Evolutionary conservation across 2,888 invertebrate genomes (phyloP).

Genomic region (Agriopis marginaria): DNA sequence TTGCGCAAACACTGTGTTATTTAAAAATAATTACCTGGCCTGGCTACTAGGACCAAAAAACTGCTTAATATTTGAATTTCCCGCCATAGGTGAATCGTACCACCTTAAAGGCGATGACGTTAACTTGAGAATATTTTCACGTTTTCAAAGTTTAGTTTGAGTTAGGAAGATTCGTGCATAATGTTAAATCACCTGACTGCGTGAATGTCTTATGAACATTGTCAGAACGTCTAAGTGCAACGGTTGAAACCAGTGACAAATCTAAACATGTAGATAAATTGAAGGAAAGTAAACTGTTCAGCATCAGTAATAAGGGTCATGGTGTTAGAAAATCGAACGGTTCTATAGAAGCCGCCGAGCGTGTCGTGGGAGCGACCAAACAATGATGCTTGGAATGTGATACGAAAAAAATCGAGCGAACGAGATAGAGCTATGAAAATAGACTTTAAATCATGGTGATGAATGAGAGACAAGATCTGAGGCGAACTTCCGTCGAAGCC

Average conservation of each 20-base stretch:
- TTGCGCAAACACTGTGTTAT: no score
- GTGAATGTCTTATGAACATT: conserved; percentile 33
- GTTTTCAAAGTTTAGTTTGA: background rate
- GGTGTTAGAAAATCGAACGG: conserved; percentile 43
- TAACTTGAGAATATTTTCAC: conserved; percentile 8
- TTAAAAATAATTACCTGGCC: no score
- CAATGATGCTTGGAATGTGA: conserved; percentile 79
- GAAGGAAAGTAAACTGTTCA: conserved; percentile 46
- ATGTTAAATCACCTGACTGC: conserved; percentile 31
- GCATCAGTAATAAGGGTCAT: conserved; percentile 52
- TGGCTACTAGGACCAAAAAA: no score
- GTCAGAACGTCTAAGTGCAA: conserved; percentile 40
- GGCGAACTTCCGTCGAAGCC: conserved; percentile 65
- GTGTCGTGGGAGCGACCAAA: conserved; percentile 76
- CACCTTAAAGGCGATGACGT: background rate
- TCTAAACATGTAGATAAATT: conserved; percentile 5
- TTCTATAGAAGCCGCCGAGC: conserved; percentile 59
- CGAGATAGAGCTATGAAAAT: conserved; percentile 47
- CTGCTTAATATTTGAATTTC: no score
- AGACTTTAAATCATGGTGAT: conserved; percentile 21
- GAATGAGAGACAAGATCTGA: conserved; percentile 53
- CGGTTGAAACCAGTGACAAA: conserved; percentile 44
- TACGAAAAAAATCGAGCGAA: conserved; percentile 65
- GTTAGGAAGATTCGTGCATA: conserved; percentile 19
- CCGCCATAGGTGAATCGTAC: no score